These are phyloP conservation scores for Galerucella pusilla DNA, from an alignment of 2,888 invertebrate genomes.

Conservation along the genomic window DNA sequence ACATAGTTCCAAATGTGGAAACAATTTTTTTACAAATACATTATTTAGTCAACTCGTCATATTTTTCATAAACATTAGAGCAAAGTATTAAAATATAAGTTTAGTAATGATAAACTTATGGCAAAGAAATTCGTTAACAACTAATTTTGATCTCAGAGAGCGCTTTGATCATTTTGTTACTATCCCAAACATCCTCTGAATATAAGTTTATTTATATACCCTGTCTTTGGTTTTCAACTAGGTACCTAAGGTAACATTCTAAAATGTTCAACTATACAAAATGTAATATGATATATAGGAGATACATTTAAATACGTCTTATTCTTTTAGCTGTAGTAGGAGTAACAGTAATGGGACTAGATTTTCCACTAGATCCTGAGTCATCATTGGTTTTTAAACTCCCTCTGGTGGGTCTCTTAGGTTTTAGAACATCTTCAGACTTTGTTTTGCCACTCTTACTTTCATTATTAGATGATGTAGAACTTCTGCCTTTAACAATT, in stretches of 20 bases:
- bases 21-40: not conserved
- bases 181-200: not conserved
- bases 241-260: constrained; percentile 16
- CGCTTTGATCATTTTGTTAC: not conserved
- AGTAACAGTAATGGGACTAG: constrained; percentile 62
- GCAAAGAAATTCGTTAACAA: not conserved
- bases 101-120: not conserved
- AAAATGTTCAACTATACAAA: constrained; percentile 14
- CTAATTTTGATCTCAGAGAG: constrained; percentile 10
- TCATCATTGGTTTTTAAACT: constrained; percentile 64
- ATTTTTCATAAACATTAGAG: not conserved
- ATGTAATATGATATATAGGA: not conserved
- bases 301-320: constrained; percentile 53
- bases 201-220: constrained; percentile 24
- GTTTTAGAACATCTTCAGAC: constrained; percentile 59
- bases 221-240: constrained; percentile 35
- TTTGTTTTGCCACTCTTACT: constrained; percentile 54
- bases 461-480: constrained; percentile 43
- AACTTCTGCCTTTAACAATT: constrained; percentile 52
- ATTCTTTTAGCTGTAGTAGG: constrained; percentile 54
- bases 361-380: constrained; percentile 61
- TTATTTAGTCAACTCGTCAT: not conserved
- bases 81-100: no score
- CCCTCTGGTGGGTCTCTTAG: constrained; percentile 64
- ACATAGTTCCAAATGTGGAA: no score